Evolutionary conservation across 2,113 vertebrate genomes (phyloP).

Genomic region (Megalops atlanticus): DNA sequence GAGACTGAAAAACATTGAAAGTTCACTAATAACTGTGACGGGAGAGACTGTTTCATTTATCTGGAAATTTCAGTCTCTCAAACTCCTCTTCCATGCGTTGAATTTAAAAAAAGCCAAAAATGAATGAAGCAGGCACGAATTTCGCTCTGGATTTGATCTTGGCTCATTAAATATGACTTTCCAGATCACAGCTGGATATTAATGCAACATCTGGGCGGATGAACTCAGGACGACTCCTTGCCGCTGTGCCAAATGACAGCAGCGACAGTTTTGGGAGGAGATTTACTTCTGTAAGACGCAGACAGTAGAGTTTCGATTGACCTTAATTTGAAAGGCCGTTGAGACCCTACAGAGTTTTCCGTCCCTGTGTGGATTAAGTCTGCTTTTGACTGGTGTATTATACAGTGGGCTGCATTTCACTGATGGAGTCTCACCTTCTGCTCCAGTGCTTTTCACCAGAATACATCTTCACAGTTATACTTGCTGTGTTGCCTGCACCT

Average conservation of each 20-base stretch:
- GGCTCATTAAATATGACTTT: slow-evolving; percentile 42
- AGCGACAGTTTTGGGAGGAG: slow-evolving; percentile 29
- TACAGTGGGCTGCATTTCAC: no score
- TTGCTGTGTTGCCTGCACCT: no score
- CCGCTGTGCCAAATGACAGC: slow-evolving; percentile 10
- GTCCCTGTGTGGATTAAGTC: neutral
- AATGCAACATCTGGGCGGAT: slow-evolving; percentile 45
- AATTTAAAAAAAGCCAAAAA: neutral
- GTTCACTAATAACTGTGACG: neutral
- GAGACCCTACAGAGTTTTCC: neutral
- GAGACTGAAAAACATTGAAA: no score
- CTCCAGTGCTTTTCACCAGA: no score
- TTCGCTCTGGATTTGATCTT: slow-evolving; percentile 33
- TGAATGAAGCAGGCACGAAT: slow-evolving; percentile 20
- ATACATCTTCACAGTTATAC: no score
- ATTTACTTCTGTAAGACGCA: neutral
- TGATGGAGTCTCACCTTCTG: no score
- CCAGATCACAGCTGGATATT: slow-evolving; percentile 45
- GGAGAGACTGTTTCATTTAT: neutral
- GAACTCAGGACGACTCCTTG: slow-evolving; percentile 15
- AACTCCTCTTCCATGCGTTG: neutral
- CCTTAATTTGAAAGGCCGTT: neutral
- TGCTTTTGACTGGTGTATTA: neutral
- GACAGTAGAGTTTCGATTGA: neutral
- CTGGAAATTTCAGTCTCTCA: neutral